Conservation (phyloP, 1,140 invertebrate species). For the Gonatopus flavifemur region DNA sequence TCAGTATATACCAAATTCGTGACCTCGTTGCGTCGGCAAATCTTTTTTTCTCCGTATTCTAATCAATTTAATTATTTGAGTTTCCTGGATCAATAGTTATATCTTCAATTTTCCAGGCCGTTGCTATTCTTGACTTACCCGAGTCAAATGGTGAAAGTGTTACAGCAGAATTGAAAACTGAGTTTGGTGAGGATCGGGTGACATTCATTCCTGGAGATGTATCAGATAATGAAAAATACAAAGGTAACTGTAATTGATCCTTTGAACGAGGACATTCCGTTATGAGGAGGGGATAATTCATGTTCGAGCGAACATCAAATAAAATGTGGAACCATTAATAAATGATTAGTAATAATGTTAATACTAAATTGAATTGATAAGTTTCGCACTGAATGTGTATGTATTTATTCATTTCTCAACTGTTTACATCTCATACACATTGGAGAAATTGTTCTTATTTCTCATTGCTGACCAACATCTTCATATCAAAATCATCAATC, state of each 20-base stretch:
- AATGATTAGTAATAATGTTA: too few species aligned
- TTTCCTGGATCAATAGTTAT: background rate
- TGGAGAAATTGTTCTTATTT: too few species aligned
- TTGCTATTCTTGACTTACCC: slow-evolving; percentile 21
- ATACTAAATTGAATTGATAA: too few species aligned
- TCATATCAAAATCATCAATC: too few species aligned
- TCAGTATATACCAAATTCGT: background rate
- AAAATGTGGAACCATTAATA: too few species aligned
- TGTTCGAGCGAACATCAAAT: too few species aligned
- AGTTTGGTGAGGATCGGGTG: slow-evolving; percentile 42
- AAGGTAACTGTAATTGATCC: slow-evolving; percentile 13
- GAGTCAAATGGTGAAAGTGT: slow-evolving; percentile 21
- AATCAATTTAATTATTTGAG: background rate
- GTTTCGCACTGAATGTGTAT: too few species aligned
- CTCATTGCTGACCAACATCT: too few species aligned
- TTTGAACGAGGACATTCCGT: background rate
- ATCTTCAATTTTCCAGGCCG: slow-evolving; percentile 10
- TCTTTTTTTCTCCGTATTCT: background rate
- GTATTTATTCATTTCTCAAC: too few species aligned
- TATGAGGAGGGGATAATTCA: too few species aligned
- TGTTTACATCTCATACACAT: too few species aligned
- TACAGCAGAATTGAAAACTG: slow-evolving; percentile 23
- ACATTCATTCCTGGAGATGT: slow-evolving; percentile 50
- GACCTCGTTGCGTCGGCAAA: background rate
- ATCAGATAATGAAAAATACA: slow-evolving; percentile 19